phyloP scores from a whole-genome alignment of 2,888 invertebrate species.

The Lydus trimaculatus region DNA sequence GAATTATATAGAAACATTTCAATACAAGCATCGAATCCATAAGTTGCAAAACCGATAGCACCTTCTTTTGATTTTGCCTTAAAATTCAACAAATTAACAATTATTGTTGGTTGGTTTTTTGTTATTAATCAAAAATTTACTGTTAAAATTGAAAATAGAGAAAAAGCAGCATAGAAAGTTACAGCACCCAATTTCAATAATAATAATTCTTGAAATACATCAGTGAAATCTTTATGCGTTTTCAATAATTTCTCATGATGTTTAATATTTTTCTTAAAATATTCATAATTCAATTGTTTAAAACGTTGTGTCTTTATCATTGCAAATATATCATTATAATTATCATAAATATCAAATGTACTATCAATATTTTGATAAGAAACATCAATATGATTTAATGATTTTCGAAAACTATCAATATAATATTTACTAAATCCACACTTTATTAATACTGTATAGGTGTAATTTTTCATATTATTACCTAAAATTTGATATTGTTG shows the following conservation, averaged over 20 bases:
- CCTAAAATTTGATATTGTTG: not conserved
- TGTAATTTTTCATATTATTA: conserved; percentile 5
- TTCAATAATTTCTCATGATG: conserved; percentile 3
- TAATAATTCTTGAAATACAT: not conserved
- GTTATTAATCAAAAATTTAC: not conserved
- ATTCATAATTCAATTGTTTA: not conserved
- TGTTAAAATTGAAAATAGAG: not conserved
- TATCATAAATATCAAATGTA: not conserved
- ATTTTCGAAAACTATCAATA: not conserved
- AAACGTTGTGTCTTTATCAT: not conserved
- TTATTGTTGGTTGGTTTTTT: not conserved
- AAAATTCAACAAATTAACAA: not conserved
- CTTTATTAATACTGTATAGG: not conserved
- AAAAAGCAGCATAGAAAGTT: not conserved
- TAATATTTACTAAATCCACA: not conserved
- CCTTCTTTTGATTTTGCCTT: not conserved
- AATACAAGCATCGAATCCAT: not conserved
- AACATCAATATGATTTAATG: not conserved
- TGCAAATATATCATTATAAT: not conserved
- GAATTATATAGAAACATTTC: not conserved
- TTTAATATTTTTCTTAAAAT: not conserved
- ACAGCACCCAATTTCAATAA: not conserved
- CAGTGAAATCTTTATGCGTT: not conserved
- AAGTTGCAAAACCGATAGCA: not conserved
- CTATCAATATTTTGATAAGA: not conserved